Evolutionary conservation across 2,113 vertebrate genomes (phyloP).

Genomic region (Eretmochelys imbricata): DNA sequence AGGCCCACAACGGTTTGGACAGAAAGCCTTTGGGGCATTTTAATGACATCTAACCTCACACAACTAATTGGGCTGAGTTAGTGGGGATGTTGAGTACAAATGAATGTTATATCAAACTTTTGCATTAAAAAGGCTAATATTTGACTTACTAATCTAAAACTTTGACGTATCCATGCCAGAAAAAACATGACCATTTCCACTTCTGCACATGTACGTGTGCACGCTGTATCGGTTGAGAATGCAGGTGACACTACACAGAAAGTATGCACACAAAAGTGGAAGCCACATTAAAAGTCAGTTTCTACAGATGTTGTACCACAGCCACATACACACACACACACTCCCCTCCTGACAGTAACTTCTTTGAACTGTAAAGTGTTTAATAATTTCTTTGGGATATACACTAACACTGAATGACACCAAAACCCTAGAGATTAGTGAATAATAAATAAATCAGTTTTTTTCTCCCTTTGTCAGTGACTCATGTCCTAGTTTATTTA

Average conservation of each 20-base stretch:
- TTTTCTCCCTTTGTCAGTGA: background rate
- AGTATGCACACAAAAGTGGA: background rate
- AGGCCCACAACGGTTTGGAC: background rate
- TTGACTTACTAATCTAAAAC: background rate
- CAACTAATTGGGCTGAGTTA: background rate
- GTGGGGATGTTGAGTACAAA: background rate
- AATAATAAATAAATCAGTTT: background rate
- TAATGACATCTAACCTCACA: background rate
- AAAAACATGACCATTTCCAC: background rate
- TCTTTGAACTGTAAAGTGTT: background rate
- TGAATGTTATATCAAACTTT: background rate
- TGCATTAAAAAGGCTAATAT: background rate
- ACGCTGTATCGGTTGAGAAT: fast-evolving
- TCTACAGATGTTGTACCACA: background rate
- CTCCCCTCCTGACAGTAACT: background rate
- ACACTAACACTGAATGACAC: conserved; percentile 4
- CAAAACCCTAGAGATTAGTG: background rate
- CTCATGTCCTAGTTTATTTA: background rate
- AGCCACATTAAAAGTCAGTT: background rate
- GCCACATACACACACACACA: background rate
- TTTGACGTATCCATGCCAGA: background rate
- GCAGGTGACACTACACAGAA: background rate
- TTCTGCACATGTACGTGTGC: background rate
- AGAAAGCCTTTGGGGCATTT: background rate
- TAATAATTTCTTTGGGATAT: background rate